A percentile compares a stretch with the other conserved stretches of the same genome.
Evolutionary conservation across 2,888 invertebrate species (phyloP).

Genomic region (Chrysolina haemoptera): DNA sequence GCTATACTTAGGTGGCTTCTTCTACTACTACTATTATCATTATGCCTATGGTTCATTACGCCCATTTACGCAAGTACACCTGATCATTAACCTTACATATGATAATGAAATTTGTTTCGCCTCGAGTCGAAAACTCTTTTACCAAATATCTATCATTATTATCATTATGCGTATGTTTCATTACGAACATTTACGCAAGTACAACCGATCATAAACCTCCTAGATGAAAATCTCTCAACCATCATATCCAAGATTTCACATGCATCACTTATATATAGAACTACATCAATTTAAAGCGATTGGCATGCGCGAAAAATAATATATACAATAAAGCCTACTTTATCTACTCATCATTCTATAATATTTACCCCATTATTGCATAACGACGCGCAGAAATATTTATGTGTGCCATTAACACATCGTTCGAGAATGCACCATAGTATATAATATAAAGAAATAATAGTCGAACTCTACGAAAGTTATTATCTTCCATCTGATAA

Average conservation of each 20-base stretch:
- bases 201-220: not conserved
- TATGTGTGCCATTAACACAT: constrained; percentile 48
- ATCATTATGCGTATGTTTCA: no score
- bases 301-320: constrained; percentile 46
- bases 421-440: constrained; percentile 43
- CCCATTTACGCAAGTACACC: no score
- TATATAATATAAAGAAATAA: constrained; percentile 45
- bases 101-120: no score
- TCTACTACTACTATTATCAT: no score
- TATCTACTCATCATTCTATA: constrained; percentile 45
- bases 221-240: not conserved
- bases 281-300: constrained; percentile 37
- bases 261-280: constrained; percentile 30
- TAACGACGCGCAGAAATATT: constrained; percentile 42
- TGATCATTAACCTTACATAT: no score
- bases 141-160: no score
- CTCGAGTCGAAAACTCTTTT: no score
- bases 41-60: no score
- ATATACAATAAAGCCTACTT: constrained; percentile 39
- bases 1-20: no score
- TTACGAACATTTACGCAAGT: not conserved
- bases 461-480: constrained; percentile 39
- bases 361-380: constrained; percentile 48
- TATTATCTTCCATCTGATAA: constrained; percentile 43
- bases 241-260: not conserved